phyloP scores from a whole-genome alignment of 2,797 vertebrate genomes.

The Poliocrania exsul region DNA sequence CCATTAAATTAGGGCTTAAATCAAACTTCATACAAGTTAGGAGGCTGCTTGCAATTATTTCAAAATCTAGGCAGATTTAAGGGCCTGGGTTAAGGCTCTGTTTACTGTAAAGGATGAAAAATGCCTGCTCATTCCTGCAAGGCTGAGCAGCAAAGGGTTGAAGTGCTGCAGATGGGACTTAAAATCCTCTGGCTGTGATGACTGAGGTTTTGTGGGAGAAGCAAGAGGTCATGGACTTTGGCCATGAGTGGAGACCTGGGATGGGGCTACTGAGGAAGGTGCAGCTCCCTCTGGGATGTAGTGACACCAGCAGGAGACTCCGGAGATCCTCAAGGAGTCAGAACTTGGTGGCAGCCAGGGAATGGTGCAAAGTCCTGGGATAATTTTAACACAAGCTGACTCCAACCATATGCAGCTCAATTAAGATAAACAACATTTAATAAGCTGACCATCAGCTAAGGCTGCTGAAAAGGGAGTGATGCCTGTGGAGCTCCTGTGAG shows the following conservation, averaged over 20 bases:
- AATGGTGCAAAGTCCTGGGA: not conserved
- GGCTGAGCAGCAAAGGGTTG: not conserved
- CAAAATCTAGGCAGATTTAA: not conserved
- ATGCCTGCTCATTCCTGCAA: not conserved
- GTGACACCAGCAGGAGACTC: not conserved
- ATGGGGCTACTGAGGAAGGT: not conserved
- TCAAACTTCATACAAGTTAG: constrained; percentile 27
- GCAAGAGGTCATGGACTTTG: not conserved
- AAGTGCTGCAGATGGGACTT: not conserved
- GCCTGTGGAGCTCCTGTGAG: accelerated
- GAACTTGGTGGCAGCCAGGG: not conserved
- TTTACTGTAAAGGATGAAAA: not conserved
- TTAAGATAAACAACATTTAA: not conserved
- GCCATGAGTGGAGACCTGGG: not conserved
- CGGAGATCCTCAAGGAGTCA: not conserved
- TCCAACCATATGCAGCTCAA: not conserved
- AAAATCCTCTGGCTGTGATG: not conserved
- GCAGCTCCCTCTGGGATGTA: not conserved
- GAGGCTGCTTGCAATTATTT: constrained; percentile 37
- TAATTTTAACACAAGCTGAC: not conserved
- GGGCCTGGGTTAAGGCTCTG: constrained; percentile 18
- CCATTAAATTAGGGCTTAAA: constrained; percentile 35
- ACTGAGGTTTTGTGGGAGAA: not conserved
- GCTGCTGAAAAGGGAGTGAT: not conserved
- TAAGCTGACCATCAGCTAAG: not conserved